Evolutionary conservation across 1,140 invertebrate genomes (phyloP).

Genomic region (Pogonus chalceus): DNA sequence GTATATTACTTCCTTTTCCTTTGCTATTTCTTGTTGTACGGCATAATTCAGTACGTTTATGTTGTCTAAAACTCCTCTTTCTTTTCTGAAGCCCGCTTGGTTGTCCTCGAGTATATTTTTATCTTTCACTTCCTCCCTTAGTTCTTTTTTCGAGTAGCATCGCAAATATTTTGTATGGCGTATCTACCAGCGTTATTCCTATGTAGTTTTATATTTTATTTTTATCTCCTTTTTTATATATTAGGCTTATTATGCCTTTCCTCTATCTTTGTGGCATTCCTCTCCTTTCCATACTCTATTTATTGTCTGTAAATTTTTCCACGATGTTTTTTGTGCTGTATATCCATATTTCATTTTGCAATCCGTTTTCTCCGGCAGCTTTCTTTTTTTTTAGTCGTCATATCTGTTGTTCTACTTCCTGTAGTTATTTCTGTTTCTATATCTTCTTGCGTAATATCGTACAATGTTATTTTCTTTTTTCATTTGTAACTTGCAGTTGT

Average conservation of each 20-base stretch:
- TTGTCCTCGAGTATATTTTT: neutral
- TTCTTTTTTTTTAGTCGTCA: conserved; percentile 17
- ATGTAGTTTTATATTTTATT: conserved; percentile 19
- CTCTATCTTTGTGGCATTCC: conserved; percentile 25
- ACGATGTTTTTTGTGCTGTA: conserved; percentile 13
- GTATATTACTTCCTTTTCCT: neutral
- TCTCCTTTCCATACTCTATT: conserved; percentile 23
- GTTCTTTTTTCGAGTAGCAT: conserved; percentile 2
- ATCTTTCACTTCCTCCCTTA: conserved; percentile 1
- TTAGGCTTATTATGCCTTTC: conserved; percentile 21
- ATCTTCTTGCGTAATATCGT: too few species aligned
- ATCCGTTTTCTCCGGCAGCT: conserved; percentile 22
- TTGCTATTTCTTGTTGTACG: neutral
- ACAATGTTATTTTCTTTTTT: too few species aligned
- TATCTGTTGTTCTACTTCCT: neutral
- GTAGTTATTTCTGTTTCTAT: neutral
- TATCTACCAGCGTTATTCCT: neutral
- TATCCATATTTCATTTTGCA: conserved; percentile 23
- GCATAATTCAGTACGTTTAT: conserved; percentile 1
- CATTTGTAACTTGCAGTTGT: neutral
- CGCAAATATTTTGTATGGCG: conserved; percentile 4
- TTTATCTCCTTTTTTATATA: conserved; percentile 23
- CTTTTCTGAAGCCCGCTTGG: conserved; percentile 9
- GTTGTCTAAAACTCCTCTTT: neutral
- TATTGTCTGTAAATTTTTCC: conserved; percentile 21